These are phyloP conservation scores for Chaenocephalus aceratus DNA, from an alignment of 2,113 vertebrate species.

Conservation along the genomic window DNA sequence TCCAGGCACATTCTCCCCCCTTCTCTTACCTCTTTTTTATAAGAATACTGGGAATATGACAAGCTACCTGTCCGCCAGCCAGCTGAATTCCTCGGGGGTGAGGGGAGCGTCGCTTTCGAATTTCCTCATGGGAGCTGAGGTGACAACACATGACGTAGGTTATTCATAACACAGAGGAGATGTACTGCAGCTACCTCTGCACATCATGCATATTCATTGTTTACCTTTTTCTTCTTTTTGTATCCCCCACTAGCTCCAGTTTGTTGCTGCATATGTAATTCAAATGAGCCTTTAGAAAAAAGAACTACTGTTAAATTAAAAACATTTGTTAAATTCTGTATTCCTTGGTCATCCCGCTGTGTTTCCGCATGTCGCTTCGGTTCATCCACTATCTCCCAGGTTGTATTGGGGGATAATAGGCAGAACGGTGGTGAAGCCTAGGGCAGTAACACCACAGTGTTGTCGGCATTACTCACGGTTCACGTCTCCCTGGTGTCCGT, in stretches of 20 bases:
- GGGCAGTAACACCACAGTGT: constrained; percentile 58
- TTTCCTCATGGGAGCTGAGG: constrained; percentile 75
- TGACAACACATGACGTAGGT: constrained; percentile 82
- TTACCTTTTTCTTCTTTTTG: constrained; percentile 63
- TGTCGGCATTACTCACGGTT: constrained; percentile 81
- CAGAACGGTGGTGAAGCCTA: constrained; percentile 60
- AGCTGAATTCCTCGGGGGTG: constrained; percentile 81
- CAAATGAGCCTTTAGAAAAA: constrained; percentile 51
- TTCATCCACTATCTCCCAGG: constrained; percentile 45
- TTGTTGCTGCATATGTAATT: constrained; percentile 48
- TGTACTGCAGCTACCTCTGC: constrained; percentile 57
- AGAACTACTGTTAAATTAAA: too few species aligned
- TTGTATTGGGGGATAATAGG: constrained; percentile 44
- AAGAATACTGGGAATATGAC: constrained; percentile 78
- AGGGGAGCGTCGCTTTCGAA: constrained; percentile 69
- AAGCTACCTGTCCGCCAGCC: constrained; percentile 81
- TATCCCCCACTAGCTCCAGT: constrained; percentile 51
- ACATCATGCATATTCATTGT: constrained; percentile 83
- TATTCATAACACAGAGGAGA: constrained; percentile 78
- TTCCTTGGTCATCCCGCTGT: constrained; percentile 39
- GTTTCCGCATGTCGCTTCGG: constrained; percentile 15
- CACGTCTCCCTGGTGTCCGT: constrained; percentile 75
- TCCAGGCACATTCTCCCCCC: constrained; percentile 65
- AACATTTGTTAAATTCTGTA: constrained; percentile 55
- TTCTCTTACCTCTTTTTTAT: constrained; percentile 57